phyloP scores from a whole-genome alignment of 2,888 invertebrate species.

The Periphyllus acericola region DNA sequence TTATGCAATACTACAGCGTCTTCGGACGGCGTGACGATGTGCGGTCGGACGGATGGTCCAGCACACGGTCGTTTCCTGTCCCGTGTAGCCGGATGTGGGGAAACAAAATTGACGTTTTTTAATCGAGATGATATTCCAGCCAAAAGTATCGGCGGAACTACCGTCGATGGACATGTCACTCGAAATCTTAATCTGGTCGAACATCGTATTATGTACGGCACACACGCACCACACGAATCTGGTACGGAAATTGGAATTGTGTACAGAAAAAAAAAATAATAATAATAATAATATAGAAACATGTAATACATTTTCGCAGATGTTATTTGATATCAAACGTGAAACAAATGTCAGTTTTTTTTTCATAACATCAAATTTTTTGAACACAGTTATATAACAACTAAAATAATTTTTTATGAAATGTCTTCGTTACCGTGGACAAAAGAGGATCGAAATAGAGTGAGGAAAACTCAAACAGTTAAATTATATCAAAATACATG shows the following conservation, averaged over 20 bases:
- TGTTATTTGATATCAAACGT: too few relatives aligned
- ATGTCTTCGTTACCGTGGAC: too few relatives aligned
- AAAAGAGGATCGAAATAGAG: too few relatives aligned
- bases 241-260: background rate
- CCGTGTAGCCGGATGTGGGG: background rate
- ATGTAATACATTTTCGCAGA: too few relatives aligned
- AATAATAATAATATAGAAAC: too few relatives aligned
- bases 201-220: background rate
- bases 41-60: background rate
- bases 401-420: too few relatives aligned
- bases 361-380: too few relatives aligned
- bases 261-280: background rate
- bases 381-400: too few relatives aligned
- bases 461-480: too few relatives aligned
- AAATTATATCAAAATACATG: too few relatives aligned
- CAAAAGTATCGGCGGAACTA: background rate
- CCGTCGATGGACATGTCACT: background rate
- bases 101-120: conserved; percentile 27
- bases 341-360: too few relatives aligned
- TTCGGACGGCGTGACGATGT: background rate
- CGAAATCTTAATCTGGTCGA: conserved; percentile 24
- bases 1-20: too few relatives aligned
- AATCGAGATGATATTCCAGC: background rate
- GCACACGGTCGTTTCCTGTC: background rate
- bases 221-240: background rate